phyloP scores from a whole-genome alignment of 2,888 invertebrate genomes.

The Harpagoxenus sublaevis region DNA sequence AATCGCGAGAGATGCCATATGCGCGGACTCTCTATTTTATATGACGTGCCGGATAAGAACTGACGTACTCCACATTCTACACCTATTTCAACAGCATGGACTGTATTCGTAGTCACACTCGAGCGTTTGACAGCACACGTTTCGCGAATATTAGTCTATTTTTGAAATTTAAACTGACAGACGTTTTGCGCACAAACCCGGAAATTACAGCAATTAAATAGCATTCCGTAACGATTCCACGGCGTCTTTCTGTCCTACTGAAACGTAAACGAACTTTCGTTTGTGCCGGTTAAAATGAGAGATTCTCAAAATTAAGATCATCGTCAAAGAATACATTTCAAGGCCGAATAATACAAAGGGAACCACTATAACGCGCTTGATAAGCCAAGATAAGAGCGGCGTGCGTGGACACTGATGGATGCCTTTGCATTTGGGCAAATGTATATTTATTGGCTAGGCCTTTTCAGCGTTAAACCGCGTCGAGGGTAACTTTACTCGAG shows the following conservation, averaged over 20 bases:
- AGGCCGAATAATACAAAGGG: neutral
- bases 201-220: neutral
- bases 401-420: neutral
- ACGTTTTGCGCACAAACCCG: neutral
- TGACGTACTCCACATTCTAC: slow-evolving; percentile 7
- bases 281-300: neutral
- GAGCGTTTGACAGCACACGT: slow-evolving; percentile 5
- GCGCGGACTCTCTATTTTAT: slow-evolving; percentile 24
- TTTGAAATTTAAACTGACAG: slow-evolving; percentile 2
- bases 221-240: neutral
- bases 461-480: slow-evolving; percentile 22
- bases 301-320: neutral
- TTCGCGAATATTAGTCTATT: neutral
- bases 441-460: slow-evolving; percentile 50
- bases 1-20: slow-evolving; percentile 50
- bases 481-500: slow-evolving; percentile 52
- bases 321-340: neutral
- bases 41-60: slow-evolving; percentile 42
- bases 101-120: neutral
- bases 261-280: neutral
- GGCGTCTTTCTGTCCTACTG: too few relatives aligned
- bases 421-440: slow-evolving; percentile 46
- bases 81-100: slow-evolving; percentile 6
- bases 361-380: neutral
- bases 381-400: slow-evolving; percentile 21